A percentile compares a stretch with the other conserved stretches of the same genome.
Evolutionary conservation across 2,113 vertebrate species (phyloP).

Genomic region (Silurus glanis): DNA sequence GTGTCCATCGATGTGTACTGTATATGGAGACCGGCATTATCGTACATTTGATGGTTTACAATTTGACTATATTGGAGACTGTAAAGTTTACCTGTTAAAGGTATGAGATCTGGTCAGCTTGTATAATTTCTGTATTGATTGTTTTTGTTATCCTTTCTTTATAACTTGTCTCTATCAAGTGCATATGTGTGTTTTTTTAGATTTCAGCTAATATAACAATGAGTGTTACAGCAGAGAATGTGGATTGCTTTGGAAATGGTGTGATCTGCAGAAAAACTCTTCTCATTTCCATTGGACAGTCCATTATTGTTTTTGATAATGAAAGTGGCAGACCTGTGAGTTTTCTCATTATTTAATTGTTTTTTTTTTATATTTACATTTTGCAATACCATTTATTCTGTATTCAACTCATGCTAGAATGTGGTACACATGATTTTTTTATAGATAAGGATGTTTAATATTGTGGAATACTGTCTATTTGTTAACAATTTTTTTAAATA

Average conservation of each 20-base stretch:
- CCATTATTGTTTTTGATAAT: constrained; percentile 82
- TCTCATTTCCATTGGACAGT: constrained; percentile 79
- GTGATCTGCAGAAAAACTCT: constrained; percentile 87
- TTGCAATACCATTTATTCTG: background rate
- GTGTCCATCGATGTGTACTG: constrained; percentile 91
- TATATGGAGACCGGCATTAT: constrained; percentile 92
- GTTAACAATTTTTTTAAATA: background rate
- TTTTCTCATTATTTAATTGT: background rate
- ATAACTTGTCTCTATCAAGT: background rate
- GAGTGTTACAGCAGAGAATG: constrained; percentile 82
- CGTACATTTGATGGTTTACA: constrained; percentile 90
- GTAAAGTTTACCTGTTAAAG: constrained; percentile 90
- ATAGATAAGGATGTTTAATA: background rate
- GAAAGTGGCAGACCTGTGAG: constrained; percentile 88
- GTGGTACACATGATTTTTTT: background rate
- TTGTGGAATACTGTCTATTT: background rate
- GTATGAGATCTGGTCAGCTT: constrained; percentile 70
- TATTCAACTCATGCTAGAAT: background rate
- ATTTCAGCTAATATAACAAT: constrained; percentile 75
- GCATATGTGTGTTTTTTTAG: constrained; percentile 64
- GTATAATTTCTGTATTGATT: background rate
- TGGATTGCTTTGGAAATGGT: constrained; percentile 88
- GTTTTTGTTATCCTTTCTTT: background rate
- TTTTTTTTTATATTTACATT: background rate
- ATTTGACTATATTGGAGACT: constrained; percentile 88